These are phyloP conservation scores for Manacus vitellinus DNA, from an alignment of 2,113 vertebrate species.

Conservation along the genomic window DNA sequence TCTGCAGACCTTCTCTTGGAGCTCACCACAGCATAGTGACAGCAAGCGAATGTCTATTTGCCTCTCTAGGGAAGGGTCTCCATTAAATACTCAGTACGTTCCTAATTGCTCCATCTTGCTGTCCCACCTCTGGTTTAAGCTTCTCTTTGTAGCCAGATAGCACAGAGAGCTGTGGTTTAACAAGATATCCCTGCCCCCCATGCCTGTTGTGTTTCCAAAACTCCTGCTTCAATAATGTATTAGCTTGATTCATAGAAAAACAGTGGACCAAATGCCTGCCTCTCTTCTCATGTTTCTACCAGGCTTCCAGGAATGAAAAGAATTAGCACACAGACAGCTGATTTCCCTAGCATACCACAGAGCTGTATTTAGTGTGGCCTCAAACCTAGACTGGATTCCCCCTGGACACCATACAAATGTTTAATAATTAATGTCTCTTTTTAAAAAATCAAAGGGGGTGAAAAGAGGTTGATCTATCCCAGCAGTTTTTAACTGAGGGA, in stretches of 20 bases:
- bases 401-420: conserved; percentile 9
- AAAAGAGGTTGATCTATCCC: conserved; percentile 40
- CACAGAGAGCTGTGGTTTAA: neutral
- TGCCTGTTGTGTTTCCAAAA: neutral
- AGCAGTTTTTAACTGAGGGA: neutral
- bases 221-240: neutral
- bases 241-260: conserved; percentile 25
- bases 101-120: neutral
- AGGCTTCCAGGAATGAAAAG: conserved; percentile 48
- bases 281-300: conserved; percentile 45
- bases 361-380: conserved; percentile 60
- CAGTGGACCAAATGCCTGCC: neutral
- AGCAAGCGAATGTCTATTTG: neutral
- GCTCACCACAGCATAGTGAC: fast-evolving
- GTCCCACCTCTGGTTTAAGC: neutral
- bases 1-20: neutral
- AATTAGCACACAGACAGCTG: neutral
- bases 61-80: neutral
- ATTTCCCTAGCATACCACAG: conserved; percentile 26
- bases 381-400: conserved; percentile 56
- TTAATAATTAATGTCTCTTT: conserved; percentile 61
- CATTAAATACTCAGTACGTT: neutral
- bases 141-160: neutral
- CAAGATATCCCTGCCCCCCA: neutral
- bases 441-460: conserved; percentile 51